These are phyloP conservation scores for Apostichopus japonicus DNA, from an alignment of 35 echinoderm and acorn worm genomes.

Conservation along the genomic window DNA sequence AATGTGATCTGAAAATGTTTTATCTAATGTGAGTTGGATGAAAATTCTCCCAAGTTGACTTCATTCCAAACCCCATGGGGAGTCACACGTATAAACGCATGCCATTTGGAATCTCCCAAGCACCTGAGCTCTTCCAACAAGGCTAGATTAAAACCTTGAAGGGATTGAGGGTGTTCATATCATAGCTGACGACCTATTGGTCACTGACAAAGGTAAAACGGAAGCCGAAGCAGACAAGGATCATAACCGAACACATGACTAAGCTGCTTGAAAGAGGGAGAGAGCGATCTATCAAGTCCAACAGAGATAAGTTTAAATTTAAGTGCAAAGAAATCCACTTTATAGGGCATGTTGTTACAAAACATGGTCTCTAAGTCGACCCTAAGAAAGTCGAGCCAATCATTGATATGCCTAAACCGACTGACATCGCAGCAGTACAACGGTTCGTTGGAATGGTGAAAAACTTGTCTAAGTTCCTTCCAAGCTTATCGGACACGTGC, in stretches of 20 bases:
- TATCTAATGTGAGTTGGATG: slow-evolving; percentile 57
- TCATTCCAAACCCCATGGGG: slow-evolving; percentile 65
- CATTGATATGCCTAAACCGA: background rate
- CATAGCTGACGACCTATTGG: slow-evolving; percentile 22
- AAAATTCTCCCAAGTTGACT: slow-evolving; percentile 46
- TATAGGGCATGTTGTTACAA: background rate
- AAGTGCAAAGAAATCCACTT: background rate
- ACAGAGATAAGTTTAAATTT: background rate
- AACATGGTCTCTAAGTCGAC: slow-evolving; percentile 2
- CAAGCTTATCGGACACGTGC: background rate
- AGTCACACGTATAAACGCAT: background rate
- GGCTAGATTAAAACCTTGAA: background rate
- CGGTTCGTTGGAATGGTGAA: background rate
- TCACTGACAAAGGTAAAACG: background rate
- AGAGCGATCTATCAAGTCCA: slow-evolving; percentile 30
- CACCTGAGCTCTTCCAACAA: background rate
- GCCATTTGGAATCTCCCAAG: background rate
- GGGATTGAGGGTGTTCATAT: no score
- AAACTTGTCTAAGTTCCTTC: slow-evolving; percentile 5
- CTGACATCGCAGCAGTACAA: slow-evolving; percentile 2
- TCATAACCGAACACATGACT: background rate
- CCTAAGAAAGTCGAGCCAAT: slow-evolving; percentile 59
- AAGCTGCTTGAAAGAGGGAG: background rate
- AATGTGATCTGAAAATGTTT: slow-evolving; percentile 43
- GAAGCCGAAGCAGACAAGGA: background rate